Base-by-base conservation (phyloP, 2,797 vertebrate species). In the Chaunax sp. region DNA sequence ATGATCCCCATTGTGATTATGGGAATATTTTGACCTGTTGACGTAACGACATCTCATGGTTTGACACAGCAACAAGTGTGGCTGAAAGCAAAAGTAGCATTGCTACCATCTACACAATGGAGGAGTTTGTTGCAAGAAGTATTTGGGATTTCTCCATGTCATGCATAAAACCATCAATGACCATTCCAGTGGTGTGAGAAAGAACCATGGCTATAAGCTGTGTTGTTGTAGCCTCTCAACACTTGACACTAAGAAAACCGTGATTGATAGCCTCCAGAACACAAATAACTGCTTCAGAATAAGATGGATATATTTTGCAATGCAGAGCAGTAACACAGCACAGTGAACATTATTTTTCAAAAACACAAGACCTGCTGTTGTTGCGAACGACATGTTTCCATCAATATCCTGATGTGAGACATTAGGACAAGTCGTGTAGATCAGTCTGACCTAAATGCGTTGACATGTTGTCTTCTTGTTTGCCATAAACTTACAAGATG, bases 401-500 rank as follows among this genome's bases (percentile, higher is more conserved):
- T 63, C 19, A 23, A 20, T 50, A 18, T 22, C 5, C 0, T 5
- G 15, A 51, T 15, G 25, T 38, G 14, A 35, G 38, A 52, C 6
- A 35, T 20, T 12, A 20, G 44, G 6, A 13, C 12, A 65, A 26
- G 35, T 22, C 15, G 1, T 14, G 16, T 2, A 22, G 9, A 19
- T 61, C 8, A 15, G 14, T 20, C 6, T 3, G 14, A 68, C 57
- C 40, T 35, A 16, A 44, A 45, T 38, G 25, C 19, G 23, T 40
- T 11, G 20, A 35, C 16, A 47, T 19, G 20, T 35, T 19, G 23
- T 40, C 19, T 59, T 61, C 16, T 45, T 1, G 1, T 19, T 28
- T 41, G 40, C 26, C 38, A 47, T 30, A 25, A 67, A 60, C 59
- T 58, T 28, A 52, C 46, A 68, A 20, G n/a, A 23, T 19, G 2